Evolutionary conservation across 2,113 vertebrate genomes (phyloP), one percentile per base, ranked within the genome.

Genomic region (Eolophus roseicapilla): DNA sequence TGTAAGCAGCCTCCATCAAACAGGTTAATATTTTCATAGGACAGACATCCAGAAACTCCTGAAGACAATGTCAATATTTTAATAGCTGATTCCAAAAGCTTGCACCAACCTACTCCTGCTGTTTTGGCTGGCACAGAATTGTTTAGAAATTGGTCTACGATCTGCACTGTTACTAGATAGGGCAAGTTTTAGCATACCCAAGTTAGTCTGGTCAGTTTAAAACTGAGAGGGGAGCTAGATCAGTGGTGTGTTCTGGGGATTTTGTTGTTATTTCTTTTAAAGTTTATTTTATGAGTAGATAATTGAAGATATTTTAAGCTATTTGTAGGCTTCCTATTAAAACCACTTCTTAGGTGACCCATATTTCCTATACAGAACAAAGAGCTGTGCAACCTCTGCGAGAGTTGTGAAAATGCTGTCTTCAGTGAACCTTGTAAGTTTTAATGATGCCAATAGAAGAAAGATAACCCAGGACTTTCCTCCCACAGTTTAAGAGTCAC

Each of bases 51-150:
- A 91, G 88, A 94, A 95, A 65, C 90, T 67, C 92, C 69, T 93
- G 77, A 91, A 93, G 65, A 82, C 71, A 90, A 93, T 35, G 73
- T 50, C 92, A 93, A 35, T 91, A 93, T 92, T 95, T 95, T 92
- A 86, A 90, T 9, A 94, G 85, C n/a, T 41, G 28, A 88, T 94
- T 75, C 83, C 91, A 93, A 89, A 96, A 86, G 86, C 69, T 60
- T 92, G n/a, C 64, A 90, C 17, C 59, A 82, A 77, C 18, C 43
- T 50, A 52, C 57, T 85, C 44, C 46, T 81, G 29, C 71, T 92
- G 46, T 57, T 96, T 55, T 70, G 44, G 71, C 90, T 93, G 76
- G 90, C 92, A 96, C 7, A 47, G 33, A 64, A 71, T n/a, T 52
- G 52, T 68, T 92, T n/a, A 69, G 55, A 88, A 90, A 92, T 20